Evolutionary conservation across 1,140 invertebrate species (phyloP).

Genomic region (Oryzaephilus surinamensis): DNA sequence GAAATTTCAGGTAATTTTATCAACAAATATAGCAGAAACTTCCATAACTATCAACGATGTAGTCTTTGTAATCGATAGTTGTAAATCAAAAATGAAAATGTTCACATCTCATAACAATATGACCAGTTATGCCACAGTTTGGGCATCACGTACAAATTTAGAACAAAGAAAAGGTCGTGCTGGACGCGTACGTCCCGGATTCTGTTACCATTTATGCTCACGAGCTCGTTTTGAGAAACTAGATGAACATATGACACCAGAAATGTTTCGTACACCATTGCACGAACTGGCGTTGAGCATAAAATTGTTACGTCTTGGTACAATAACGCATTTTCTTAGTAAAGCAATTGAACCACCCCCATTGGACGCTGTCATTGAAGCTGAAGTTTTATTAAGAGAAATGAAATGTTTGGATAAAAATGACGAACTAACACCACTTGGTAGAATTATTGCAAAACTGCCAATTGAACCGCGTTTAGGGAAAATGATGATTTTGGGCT

Average conservation of each 20-base stretch:
- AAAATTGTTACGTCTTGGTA: slow-evolving; percentile 78
- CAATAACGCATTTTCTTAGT: slow-evolving; percentile 82
- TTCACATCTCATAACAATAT: slow-evolving; percentile 94
- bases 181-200: slow-evolving; percentile 76
- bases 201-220: slow-evolving; percentile 83
- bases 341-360: slow-evolving; percentile 92
- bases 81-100: slow-evolving; percentile 91
- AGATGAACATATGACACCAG: slow-evolving; percentile 86
- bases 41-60: slow-evolving; percentile 96
- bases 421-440: slow-evolving; percentile 81
- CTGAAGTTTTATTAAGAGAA: slow-evolving; percentile 63
- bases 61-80: slow-evolving; percentile 90
- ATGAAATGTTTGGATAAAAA: slow-evolving; percentile 78
- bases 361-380: slow-evolving; percentile 86
- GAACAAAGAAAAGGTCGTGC: slow-evolving; percentile 85
- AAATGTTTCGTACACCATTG: slow-evolving; percentile 91
- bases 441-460: slow-evolving; percentile 82
- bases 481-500: slow-evolving; percentile 89
- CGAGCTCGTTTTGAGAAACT: slow-evolving; percentile 58
- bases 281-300: slow-evolving; percentile 81
- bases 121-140: slow-evolving; percentile 88
- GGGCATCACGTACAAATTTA: slow-evolving; percentile 85
- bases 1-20: too few species aligned
- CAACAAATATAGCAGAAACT: slow-evolving; percentile 89
- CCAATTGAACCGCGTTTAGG: slow-evolving; percentile 87